These are phyloP conservation scores for Pollimyrus isidori DNA, from an alignment of 2,113 vertebrate genomes.

Conservation along the genomic window DNA sequence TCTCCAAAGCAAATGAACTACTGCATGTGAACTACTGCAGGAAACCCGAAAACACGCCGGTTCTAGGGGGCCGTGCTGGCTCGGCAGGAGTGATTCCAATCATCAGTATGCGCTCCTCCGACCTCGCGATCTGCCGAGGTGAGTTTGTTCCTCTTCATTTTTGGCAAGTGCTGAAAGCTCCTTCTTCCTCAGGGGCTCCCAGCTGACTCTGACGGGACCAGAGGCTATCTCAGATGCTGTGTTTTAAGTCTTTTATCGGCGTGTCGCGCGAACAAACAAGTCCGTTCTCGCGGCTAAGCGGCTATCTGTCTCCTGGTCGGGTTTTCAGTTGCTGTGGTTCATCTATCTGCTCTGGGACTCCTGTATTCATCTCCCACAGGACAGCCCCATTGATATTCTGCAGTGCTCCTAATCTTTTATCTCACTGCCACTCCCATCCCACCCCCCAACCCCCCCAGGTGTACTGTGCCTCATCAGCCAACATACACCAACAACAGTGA, in stretches of 20 bases:
- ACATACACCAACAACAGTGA: background rate
- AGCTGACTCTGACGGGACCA: background rate
- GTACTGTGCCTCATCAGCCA: background rate
- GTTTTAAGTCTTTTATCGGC: background rate
- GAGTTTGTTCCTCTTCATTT: background rate
- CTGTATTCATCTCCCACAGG: background rate
- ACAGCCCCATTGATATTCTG: background rate
- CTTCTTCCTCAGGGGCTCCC: background rate
- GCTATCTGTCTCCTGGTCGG: background rate
- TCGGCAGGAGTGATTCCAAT: background rate
- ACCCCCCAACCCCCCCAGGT: background rate
- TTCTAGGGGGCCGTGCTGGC: background rate
- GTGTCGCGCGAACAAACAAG: background rate
- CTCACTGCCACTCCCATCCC: background rate
- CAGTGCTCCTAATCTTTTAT: conserved; percentile 3
- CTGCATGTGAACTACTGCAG: background rate
- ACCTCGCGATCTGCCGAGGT: background rate
- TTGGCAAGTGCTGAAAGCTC: background rate
- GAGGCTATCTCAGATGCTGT: background rate
- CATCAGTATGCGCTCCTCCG: too few species aligned
- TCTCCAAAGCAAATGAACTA: background rate
- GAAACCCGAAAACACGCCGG: background rate
- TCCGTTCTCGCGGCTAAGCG: background rate
- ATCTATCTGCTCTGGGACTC: background rate
- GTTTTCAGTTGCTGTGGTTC: background rate